Evolutionary conservation across 2,113 vertebrate species (phyloP).

Genomic region (Gasterosteus aculeatus): DNA sequence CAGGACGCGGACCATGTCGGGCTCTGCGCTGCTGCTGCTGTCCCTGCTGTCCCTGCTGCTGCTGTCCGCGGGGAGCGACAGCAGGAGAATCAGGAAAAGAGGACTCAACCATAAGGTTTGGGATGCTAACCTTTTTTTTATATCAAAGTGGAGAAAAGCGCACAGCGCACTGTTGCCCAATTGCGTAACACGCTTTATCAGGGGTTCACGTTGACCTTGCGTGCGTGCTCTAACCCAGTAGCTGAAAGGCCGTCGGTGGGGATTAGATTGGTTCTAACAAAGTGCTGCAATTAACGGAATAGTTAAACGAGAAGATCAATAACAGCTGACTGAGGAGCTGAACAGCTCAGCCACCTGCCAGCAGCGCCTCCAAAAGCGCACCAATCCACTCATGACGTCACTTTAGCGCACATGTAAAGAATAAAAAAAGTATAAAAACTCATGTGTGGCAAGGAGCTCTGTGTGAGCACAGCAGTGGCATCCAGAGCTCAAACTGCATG

Average conservation of each 20-base stretch:
- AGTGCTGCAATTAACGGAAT: neutral
- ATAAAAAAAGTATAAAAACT: neutral
- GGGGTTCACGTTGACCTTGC: slow-evolving; percentile 23
- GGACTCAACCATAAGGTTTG: slow-evolving; percentile 82
- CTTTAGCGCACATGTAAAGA: neutral
- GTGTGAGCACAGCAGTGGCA: neutral
- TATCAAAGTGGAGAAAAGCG: slow-evolving; percentile 46
- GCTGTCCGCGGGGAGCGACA: slow-evolving; percentile 73
- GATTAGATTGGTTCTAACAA: neutral
- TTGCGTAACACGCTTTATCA: slow-evolving; percentile 37
- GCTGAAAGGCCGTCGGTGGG: neutral
- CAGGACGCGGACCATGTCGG: slow-evolving; percentile 70
- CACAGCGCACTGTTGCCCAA: slow-evolving; percentile 39
- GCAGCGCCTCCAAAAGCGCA: neutral
- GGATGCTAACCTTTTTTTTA: slow-evolving; percentile 27
- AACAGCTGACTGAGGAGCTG: neutral
- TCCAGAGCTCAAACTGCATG: neutral
- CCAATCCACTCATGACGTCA: neutral
- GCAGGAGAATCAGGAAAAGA: slow-evolving; percentile 77
- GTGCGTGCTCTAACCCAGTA: neutral
- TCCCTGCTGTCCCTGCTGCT: slow-evolving; percentile 74
- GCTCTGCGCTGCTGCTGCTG: slow-evolving; percentile 48
- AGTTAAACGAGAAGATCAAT: neutral
- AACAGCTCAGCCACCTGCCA: too few relatives aligned
- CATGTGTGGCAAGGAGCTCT: neutral